Conservation (phyloP, 2,888 invertebrate species). For the Erebia epiphron region DNA sequence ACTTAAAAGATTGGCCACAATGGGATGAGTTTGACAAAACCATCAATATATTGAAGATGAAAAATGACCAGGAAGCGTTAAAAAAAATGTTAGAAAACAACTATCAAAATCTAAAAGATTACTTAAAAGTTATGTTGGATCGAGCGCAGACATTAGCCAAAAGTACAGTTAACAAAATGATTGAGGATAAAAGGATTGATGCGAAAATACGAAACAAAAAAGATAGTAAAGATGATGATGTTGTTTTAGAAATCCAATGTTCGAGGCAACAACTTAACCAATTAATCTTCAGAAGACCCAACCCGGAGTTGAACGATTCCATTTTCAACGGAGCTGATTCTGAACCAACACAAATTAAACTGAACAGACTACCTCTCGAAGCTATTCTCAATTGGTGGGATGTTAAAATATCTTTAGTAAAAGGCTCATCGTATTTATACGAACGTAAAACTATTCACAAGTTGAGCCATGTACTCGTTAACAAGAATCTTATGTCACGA, state of each 20-base stretch:
- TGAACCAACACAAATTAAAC: conserved; percentile 43
- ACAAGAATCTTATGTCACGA: conserved; percentile 44
- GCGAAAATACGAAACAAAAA: not conserved
- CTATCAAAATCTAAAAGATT: conserved; percentile 56
- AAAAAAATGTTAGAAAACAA: conserved; percentile 52
- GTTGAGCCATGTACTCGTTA: conserved; percentile 50
- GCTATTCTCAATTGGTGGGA: conserved; percentile 55
- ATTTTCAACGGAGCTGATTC: conserved; percentile 53
- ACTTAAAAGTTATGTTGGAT: conserved; percentile 54
- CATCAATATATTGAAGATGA: conserved; percentile 49
- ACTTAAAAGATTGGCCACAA: conserved; percentile 68
- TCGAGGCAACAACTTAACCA: conserved; percentile 53
- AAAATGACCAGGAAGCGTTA: conserved; percentile 44
- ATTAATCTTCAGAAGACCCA: conserved; percentile 53
- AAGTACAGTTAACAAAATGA: conserved; percentile 43
- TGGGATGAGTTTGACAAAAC: conserved; percentile 65
- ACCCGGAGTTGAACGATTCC: conserved; percentile 43
- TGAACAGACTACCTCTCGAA: conserved; percentile 39
- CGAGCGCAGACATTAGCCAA: conserved; percentile 48
- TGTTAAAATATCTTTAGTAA: conserved; percentile 45
- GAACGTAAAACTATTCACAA: conserved; percentile 45
- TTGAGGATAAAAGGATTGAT: conserved; percentile 20
- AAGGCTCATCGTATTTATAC: conserved; percentile 27
- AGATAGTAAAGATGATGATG: conserved; percentile 39
- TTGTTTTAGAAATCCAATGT: conserved; percentile 55